These are phyloP conservation scores for Syrphus vitripennis DNA, from an alignment of 2,888 invertebrate genomes.

Conservation along the genomic window DNA sequence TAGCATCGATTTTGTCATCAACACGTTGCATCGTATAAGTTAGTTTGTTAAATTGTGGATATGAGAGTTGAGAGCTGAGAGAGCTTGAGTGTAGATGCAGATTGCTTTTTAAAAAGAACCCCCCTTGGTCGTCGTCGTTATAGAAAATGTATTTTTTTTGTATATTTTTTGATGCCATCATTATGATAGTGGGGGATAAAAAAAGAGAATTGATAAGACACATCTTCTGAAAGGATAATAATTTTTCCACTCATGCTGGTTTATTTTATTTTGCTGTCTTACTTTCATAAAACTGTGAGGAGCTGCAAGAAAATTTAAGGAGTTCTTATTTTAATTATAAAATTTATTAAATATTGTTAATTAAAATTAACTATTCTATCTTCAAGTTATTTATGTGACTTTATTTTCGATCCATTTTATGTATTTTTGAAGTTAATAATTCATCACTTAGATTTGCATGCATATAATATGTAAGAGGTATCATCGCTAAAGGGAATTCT, in stretches of 20 bases:
- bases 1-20: constrained; percentile 60
- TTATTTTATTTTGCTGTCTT: not conserved
- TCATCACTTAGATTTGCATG: not conserved
- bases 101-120: not conserved
- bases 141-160: not conserved
- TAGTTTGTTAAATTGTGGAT: not conserved
- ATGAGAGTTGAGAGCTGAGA: not conserved
- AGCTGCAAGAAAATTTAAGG: not conserved
- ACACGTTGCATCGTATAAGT: constrained; percentile 51
- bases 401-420: too few relatives aligned
- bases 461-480: not conserved
- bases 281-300: not conserved
- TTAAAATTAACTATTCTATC: too few relatives aligned
- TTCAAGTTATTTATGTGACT: too few relatives aligned
- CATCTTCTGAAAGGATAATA: not conserved
- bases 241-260: not conserved
- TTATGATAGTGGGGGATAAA: not conserved
- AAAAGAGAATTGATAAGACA: not conserved
- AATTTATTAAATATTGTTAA: too few relatives aligned
- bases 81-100: not conserved
- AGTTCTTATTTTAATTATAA: not conserved
- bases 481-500: not conserved
- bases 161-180: constrained; percentile 2
- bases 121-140: not conserved
- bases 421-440: not conserved